Percentiles rank a stretch among this genome's conserved stretches.
Conservation (phyloP, 2,113 vertebrate genomes). For the Eurystomus gularis region DNA sequence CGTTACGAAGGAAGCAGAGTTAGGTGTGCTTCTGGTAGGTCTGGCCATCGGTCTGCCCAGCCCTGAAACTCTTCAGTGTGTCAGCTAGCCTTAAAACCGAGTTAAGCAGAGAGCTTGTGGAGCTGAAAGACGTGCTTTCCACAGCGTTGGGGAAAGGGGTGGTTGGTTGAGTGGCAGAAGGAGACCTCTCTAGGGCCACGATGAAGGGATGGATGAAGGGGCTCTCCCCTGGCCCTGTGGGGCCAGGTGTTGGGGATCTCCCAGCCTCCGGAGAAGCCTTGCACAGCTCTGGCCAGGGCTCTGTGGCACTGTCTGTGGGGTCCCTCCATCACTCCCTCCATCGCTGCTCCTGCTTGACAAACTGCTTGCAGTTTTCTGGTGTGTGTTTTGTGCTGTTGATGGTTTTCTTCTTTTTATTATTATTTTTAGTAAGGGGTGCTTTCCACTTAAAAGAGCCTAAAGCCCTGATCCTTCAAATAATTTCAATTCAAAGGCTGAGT, state of each 20-base stretch:
- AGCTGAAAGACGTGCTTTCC: neutral
- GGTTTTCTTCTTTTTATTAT: neutral
- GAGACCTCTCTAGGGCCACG: accelerated
- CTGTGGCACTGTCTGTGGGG: too few species aligned
- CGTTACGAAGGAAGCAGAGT: neutral
- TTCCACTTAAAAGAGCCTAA: neutral
- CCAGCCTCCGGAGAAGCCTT: neutral
- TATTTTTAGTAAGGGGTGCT: neutral
- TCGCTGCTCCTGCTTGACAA: neutral
- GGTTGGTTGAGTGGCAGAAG: too few species aligned
- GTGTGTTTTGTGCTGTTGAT: accelerated
- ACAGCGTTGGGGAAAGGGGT: accelerated
- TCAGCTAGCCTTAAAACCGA: neutral
- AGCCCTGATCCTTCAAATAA: neutral
- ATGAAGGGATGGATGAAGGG: neutral
- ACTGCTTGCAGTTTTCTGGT: neutral
- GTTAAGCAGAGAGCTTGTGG: too few species aligned
- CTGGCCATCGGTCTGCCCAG: neutral
- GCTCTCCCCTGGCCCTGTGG: neutral
- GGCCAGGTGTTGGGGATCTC: accelerated
- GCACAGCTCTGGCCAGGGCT: neutral
- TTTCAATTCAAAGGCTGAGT: neutral
- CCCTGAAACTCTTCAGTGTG: accelerated
- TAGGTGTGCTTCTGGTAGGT: neutral
- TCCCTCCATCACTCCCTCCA: accelerated